Conservation (phyloP, 2,888 invertebrate species). For the Megastigmus dorsalis region DNA sequence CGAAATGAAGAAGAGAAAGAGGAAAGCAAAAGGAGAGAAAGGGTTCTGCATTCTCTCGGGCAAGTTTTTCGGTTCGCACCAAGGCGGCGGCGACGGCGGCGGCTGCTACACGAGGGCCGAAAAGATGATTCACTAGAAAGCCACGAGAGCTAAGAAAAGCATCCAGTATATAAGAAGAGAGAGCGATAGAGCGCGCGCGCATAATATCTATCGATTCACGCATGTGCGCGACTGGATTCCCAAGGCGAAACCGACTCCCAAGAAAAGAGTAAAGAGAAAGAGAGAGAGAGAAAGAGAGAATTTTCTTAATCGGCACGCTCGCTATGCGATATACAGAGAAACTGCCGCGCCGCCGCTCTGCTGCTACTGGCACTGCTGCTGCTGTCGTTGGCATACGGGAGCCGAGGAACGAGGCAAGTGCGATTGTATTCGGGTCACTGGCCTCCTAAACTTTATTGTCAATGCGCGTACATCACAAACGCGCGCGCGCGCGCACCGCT, state of each 20-base stretch:
- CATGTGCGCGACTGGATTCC: slow-evolving; percentile 46
- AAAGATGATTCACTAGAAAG: slow-evolving; percentile 46
- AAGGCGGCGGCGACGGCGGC: background rate
- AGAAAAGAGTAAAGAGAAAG: background rate
- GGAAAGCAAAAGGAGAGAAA: background rate
- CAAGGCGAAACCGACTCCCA: slow-evolving; percentile 11
- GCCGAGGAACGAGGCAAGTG: background rate
- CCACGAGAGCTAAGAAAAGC: slow-evolving; percentile 43
- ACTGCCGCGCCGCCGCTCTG: background rate
- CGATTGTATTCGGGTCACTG: slow-evolving; percentile 24
- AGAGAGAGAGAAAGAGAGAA: slow-evolving; percentile 1
- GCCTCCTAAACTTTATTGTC: slow-evolving; percentile 23
- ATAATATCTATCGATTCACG: slow-evolving; percentile 48
- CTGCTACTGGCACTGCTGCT: too few species aligned
- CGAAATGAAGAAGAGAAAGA: background rate
- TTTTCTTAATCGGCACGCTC: slow-evolving; percentile 45
- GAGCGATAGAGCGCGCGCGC: slow-evolving; percentile 38
- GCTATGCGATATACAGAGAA: background rate
- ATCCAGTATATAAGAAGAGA: slow-evolving; percentile 30
- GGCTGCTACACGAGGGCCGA: background rate
- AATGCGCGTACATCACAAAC: background rate
- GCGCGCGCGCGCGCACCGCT: too few species aligned
- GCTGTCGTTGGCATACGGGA: too few species aligned
- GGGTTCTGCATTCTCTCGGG: background rate
- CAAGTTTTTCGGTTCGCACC: background rate